Evolutionary conservation across 2,888 invertebrate genomes (phyloP).

Genomic region (Trypoxylon attenuatum): DNA sequence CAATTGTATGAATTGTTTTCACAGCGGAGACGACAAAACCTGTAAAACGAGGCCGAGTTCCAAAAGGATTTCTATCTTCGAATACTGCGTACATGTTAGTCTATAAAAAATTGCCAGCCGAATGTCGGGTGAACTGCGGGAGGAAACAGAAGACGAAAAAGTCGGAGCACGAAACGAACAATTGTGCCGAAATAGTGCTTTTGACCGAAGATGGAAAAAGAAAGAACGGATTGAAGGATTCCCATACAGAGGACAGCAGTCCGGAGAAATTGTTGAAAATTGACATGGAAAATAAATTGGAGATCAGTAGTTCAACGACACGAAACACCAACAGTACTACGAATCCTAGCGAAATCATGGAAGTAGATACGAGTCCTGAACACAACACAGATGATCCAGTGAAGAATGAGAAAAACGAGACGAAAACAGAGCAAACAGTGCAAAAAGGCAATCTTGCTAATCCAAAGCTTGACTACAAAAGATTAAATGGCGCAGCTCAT

Average conservation of each 20-base stretch:
- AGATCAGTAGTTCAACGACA: neutral
- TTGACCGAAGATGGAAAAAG: slow-evolving; percentile 46
- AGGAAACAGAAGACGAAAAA: slow-evolving; percentile 47
- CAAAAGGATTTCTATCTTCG: slow-evolving; percentile 76
- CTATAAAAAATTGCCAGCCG: slow-evolving; percentile 72
- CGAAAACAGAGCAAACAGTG: neutral
- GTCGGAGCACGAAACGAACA: slow-evolving; percentile 41
- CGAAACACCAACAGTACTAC: neutral
- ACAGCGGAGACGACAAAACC: slow-evolving; percentile 64
- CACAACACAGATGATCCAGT: slow-evolving; percentile 23
- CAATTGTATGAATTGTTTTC: neutral
- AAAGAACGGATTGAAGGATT: slow-evolving; percentile 41
- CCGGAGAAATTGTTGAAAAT: slow-evolving; percentile 23
- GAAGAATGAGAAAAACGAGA: slow-evolving; percentile 14
- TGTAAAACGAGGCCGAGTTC: slow-evolving; percentile 68
- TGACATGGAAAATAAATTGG: slow-evolving; percentile 11
- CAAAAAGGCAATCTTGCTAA: slow-evolving; percentile 30
- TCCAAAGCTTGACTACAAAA: slow-evolving; percentile 56
- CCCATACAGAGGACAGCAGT: slow-evolving; percentile 7
- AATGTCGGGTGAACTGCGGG: slow-evolving; percentile 22
- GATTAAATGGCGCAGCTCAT: slow-evolving; percentile 67
- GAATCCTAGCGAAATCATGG: neutral
- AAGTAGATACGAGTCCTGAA: slow-evolving; percentile 6
- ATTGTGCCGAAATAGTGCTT: slow-evolving; percentile 25
- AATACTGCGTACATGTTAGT: slow-evolving; percentile 81